Conservation (phyloP, 53 echinoderm and acorn worm species). For the Apostichopus leukothele region DNA sequence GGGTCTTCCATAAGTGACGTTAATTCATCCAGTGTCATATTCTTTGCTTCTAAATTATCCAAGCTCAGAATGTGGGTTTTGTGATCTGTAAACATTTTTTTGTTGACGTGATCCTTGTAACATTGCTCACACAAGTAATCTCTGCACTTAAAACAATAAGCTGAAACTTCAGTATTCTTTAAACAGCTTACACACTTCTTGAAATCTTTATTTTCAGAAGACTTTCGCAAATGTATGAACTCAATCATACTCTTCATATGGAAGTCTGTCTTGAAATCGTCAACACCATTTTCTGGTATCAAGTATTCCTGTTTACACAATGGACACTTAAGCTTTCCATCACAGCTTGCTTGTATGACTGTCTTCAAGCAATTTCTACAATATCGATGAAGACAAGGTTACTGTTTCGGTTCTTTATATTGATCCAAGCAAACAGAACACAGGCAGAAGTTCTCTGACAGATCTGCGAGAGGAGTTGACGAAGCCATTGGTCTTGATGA, state of each 20-base stretch:
- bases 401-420: neutral
- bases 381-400: neutral
- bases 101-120: neutral
- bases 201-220: neutral
- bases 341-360: neutral
- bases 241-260: neutral
- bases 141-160: conserved; percentile 32
- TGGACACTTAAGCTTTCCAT: neutral
- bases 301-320: neutral
- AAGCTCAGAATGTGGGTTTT: neutral
- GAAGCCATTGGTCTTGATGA: neutral
- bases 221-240: neutral
- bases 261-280: neutral
- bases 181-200: neutral
- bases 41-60: conserved; percentile 1
- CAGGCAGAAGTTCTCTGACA: neutral
- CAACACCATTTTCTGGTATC: neutral
- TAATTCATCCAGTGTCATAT: neutral
- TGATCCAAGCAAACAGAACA: neutral
- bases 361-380: neutral
- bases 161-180: neutral
- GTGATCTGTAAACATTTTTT: conserved; percentile 13
- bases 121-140: conserved; percentile 12
- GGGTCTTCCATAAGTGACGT: neutral
- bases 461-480: neutral